Evolutionary conservation across 2,888 invertebrate species (phyloP).

Genomic region (Hipparchia semele): DNA sequence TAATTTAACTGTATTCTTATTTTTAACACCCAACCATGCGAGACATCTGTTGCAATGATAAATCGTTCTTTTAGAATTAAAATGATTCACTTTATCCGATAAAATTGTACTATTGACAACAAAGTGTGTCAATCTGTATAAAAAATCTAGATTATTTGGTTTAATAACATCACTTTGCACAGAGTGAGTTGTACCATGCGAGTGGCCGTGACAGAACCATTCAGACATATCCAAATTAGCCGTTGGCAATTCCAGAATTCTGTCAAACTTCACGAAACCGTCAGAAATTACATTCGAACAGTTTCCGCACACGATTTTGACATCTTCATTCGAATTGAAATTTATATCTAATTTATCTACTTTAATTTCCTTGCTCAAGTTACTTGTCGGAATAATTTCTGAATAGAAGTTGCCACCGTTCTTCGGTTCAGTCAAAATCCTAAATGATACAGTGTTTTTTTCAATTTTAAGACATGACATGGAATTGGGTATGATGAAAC

Average conservation of each 20-base stretch:
- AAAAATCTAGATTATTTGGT: constrained; percentile 80
- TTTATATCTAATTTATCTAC: constrained; percentile 58
- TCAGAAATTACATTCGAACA: constrained; percentile 75
- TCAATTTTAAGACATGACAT: constrained; percentile 78
- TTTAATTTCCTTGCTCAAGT: constrained; percentile 48
- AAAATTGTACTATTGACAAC: constrained; percentile 70
- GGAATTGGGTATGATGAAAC: constrained; percentile 76
- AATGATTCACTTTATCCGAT: constrained; percentile 69
- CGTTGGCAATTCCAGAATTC: constrained; percentile 85
- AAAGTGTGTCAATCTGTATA: constrained; percentile 83
- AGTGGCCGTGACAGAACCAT: constrained; percentile 85
- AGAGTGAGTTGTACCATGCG: constrained; percentile 46
- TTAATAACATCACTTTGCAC: constrained; percentile 55
- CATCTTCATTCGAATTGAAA: constrained; percentile 54
- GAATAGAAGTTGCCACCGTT: constrained; percentile 74
- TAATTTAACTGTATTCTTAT: constrained; percentile 71
- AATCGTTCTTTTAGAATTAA: constrained; percentile 70
- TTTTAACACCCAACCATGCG: constrained; percentile 81
- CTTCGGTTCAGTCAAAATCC: constrained; percentile 74
- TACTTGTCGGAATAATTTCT: constrained; percentile 60
- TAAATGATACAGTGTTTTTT: constrained; percentile 72
- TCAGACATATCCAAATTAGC: constrained; percentile 84
- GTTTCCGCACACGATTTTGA: constrained; percentile 68
- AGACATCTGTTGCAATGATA: constrained; percentile 83
- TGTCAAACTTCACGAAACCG: constrained; percentile 74